A percentile compares a stretch with the other conserved stretches of the same genome.
phyloP scores from a whole-genome alignment of 2,888 invertebrate genomes.

The Coelinius sp. region DNA sequence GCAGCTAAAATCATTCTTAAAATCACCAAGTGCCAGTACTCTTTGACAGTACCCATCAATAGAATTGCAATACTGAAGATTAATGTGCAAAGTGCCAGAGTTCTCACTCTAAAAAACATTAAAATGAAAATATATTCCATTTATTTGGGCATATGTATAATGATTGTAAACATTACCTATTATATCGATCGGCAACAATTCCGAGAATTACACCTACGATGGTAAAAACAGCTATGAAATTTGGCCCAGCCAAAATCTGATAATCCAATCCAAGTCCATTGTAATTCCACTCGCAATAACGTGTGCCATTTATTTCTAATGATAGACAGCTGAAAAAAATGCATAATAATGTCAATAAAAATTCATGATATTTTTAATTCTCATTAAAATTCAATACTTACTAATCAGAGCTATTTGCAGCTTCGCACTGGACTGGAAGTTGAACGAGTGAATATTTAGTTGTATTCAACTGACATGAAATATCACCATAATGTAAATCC shows the following conservation, averaged over 20 bases:
- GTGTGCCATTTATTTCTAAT: conserved; percentile 79
- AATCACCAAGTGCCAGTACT: conserved; percentile 92
- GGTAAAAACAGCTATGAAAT: conserved; percentile 93
- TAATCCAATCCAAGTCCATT: conserved; percentile 93
- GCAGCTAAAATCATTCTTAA: conserved; percentile 89
- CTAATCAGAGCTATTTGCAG: conserved; percentile 73
- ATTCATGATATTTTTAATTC: too few species aligned
- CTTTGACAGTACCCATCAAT: conserved; percentile 86
- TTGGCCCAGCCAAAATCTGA: conserved; percentile 92
- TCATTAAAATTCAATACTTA: too few species aligned
- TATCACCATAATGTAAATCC: conserved; percentile 89
- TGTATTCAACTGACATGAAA: conserved; percentile 84
- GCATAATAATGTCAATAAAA: too few species aligned
- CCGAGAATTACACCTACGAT: conserved; percentile 89
- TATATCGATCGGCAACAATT: conserved; percentile 81
- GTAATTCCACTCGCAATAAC: conserved; percentile 93
- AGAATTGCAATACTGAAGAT: conserved; percentile 87
- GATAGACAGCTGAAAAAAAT: conserved; percentile 76
- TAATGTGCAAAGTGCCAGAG: conserved; percentile 83
- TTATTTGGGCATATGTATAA: too few species aligned
- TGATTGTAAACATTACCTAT: conserved; percentile 66
- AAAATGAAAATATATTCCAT: conserved; percentile 9
- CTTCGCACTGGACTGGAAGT: conserved; percentile 74
- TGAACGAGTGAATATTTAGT: conserved; percentile 73
- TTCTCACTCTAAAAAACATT: conserved; percentile 75